Percentiles rank a stretch among this genome's conserved stretches.
Evolutionary conservation across 2,888 invertebrate genomes (phyloP).

Genomic region (Homarus gammarus): DNA sequence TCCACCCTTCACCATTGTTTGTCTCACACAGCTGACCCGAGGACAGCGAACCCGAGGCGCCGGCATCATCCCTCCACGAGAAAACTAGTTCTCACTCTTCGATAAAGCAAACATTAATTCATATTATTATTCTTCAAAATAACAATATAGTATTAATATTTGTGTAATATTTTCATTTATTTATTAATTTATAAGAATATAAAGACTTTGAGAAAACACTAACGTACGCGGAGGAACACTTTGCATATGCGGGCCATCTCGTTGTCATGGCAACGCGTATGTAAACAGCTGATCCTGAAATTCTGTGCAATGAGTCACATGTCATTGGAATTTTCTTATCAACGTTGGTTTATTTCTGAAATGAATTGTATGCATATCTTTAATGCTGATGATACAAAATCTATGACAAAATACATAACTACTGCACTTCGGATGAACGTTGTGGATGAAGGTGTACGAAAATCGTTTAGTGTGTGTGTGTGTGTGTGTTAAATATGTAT

Average conservation of each 20-base stretch:
- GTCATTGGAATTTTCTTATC: background rate
- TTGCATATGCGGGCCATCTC: background rate
- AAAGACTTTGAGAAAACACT: background rate
- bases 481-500: constrained; percentile 28
- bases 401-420: too few species aligned
- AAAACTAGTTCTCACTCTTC: constrained; percentile 36
- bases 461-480: constrained; percentile 38
- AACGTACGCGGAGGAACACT: constrained; percentile 50
- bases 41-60: constrained; percentile 58
- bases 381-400: too few species aligned
- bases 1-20: constrained; percentile 58
- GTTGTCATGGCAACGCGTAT: constrained; percentile 65
- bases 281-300: constrained; percentile 66
- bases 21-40: constrained; percentile 50
- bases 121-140: background rate
- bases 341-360: background rate
- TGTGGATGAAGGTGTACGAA: too few species aligned
- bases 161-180: background rate
- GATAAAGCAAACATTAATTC: background rate
- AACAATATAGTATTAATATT: background rate
- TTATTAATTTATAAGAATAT: background rate
- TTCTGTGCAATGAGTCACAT: background rate
- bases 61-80: constrained; percentile 33
- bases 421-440: too few species aligned
- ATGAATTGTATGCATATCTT: too few species aligned